Base-by-base conservation (phyloP, 2,797 vertebrate genomes). In the Dromococcyx pavoninus region DNA sequence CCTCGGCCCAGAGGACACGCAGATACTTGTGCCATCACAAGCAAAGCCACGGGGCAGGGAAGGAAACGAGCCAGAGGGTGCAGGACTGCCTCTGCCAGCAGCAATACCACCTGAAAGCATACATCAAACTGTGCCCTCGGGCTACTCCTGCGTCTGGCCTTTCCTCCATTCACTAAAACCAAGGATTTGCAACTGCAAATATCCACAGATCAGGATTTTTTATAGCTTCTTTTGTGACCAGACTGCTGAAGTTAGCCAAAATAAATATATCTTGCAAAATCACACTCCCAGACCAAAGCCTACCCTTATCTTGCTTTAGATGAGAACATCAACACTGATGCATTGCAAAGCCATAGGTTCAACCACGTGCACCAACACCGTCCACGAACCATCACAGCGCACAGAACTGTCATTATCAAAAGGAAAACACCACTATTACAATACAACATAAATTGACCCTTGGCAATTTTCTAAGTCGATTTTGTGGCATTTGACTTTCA, bases 401-500 rank as follows among this genome's bases (percentile, higher is more conserved):
- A 39, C 43, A 0, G 50, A 64, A 35, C 0, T 33, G 73, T 28
- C 62, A 25, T 7, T 41, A 51, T 61, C 90, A 74, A 82, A 84
- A 94, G 54, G 79, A 61, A 94, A 97, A 91, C 72, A 80, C 17
- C 41, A 58, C 35, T 41, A 66, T 22, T 48, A 53, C 69, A 65
- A 66, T 11, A 41, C 62, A 78, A 93, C 93, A 89, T 64, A 94
- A 91, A 91, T 23, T 85, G 92, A 85, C 95, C 90, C n/a, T 33
- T 35, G 90, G 93, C 95, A 53, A 81, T 91, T 77, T 91, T 60
- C 81, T 79, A 54, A 84, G 70, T 64, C 83, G 43, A 5, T 82
- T 86, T 65, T 57, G 84, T 89, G 88, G 74, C 94, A 89, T 95
- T 95, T 95, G 93, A 93, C 94, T 94, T 95, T 93, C 61, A 66